Evolutionary conservation across 2,113 vertebrate genomes (phyloP).

Genomic region (Thermophis baileyi): DNA sequence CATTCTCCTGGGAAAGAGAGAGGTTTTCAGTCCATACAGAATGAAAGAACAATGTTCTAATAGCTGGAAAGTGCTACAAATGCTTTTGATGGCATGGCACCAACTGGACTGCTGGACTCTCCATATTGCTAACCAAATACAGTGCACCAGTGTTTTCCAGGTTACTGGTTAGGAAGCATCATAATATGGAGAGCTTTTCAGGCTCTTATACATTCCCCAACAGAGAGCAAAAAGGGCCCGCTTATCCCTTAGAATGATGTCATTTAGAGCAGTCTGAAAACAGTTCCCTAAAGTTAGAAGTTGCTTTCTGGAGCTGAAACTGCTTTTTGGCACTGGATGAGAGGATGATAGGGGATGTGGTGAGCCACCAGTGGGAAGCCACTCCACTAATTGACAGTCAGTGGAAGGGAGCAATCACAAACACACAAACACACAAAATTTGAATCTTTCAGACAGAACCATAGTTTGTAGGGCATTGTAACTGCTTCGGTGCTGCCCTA

Average conservation of each 20-base stretch:
- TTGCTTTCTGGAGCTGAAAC: not conserved
- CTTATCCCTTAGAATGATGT: not conserved
- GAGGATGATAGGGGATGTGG: not conserved
- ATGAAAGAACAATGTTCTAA: not conserved
- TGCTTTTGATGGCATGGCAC: not conserved
- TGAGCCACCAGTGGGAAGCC: not conserved
- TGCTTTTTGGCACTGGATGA: not conserved
- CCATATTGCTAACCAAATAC: not conserved
- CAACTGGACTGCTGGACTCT: not conserved
- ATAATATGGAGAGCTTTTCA: not conserved
- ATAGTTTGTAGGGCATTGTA: not conserved
- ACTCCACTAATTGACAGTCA: not conserved
- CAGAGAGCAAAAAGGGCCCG: not conserved
- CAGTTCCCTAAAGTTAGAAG: not conserved
- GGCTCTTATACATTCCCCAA: not conserved
- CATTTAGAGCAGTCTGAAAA: not conserved
- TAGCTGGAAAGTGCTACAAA: not conserved
- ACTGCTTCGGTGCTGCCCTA: not conserved
- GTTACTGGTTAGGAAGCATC: not conserved
- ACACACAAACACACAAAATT: not conserved
- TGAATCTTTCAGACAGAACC: not conserved
- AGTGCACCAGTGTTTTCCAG: not conserved
- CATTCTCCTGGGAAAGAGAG: constrained; percentile 28
- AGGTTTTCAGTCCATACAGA: constrained; percentile 20
- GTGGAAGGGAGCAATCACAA: not conserved